Percentiles rank a stretch among this genome's conserved stretches.
Conservation (phyloP, 2,888 invertebrate species). For the Pseudococcus jackbeardsleyi region DNA sequence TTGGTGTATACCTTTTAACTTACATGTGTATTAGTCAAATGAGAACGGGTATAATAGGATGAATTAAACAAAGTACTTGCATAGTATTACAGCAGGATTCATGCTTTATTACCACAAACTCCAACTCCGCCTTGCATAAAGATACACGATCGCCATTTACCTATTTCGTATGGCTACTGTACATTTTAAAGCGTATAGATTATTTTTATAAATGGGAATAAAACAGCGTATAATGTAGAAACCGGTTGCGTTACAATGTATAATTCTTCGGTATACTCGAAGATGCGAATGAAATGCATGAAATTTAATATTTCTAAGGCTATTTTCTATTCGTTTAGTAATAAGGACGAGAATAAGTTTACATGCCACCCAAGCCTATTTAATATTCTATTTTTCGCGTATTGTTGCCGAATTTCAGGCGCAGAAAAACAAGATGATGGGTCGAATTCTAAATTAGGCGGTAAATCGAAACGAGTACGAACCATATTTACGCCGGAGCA, state of each 20-base stretch:
- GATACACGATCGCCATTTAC: conserved; percentile 53
- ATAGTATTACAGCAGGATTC: conserved; percentile 50
- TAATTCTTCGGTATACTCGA: not conserved
- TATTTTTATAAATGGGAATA: conserved; percentile 52
- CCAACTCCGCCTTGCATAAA: conserved; percentile 19
- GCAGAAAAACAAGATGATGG: conserved; percentile 61
- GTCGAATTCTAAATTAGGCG: conserved; percentile 61
- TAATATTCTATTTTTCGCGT: not conserved
- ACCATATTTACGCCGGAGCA: conserved; percentile 98
- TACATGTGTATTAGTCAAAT: conserved; percentile 26
- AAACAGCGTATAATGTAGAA: conserved; percentile 57
- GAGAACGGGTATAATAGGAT: conserved; percentile 1
- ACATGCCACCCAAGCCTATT: conserved; percentile 12
- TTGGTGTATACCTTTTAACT: not conserved
- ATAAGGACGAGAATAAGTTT: conserved; percentile 47
- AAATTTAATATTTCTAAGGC: conserved; percentile 57
- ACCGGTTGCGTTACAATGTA: conserved; percentile 54
- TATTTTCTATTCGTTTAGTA: conserved; percentile 58
- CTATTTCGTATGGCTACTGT: conserved; percentile 46
- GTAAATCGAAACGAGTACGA: conserved; percentile 82
- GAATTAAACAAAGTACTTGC: conserved; percentile 26
- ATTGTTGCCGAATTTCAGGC: conserved; percentile 34
- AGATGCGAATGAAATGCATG: conserved; percentile 56
- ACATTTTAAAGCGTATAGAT: conserved; percentile 19
- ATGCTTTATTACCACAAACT: conserved; percentile 58